Conservation (phyloP, 2,888 invertebrate species). For the Nomada hirtipes region DNA sequence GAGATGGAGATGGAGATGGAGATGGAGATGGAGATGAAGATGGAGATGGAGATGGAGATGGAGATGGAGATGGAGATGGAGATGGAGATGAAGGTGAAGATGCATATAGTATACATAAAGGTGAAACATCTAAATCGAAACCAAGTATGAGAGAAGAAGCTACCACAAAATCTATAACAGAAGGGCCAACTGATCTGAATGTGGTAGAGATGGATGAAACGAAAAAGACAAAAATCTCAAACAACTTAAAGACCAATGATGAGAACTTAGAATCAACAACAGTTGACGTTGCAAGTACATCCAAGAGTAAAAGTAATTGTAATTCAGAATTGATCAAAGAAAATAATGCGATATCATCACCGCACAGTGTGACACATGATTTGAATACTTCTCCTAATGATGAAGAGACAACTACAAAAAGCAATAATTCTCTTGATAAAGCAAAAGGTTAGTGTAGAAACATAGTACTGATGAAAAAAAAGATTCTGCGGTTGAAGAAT, state of each 20-base stretch:
- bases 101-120: constrained; percentile 32
- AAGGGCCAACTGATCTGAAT: background rate
- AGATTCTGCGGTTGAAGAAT: constrained; percentile 30
- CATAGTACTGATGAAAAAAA: constrained; percentile 25
- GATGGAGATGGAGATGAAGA: too few species aligned
- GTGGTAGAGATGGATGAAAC: background rate
- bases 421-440: constrained; percentile 11
- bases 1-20: too few species aligned
- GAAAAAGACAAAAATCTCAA: background rate
- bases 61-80: too few species aligned
- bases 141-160: background rate
- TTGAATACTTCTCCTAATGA: background rate
- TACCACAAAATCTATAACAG: background rate
- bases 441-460: constrained; percentile 53
- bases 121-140: background rate
- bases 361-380: background rate
- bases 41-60: too few species aligned
- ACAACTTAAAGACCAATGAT: constrained; percentile 8
- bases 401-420: background rate
- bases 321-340: background rate
- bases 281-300: background rate
- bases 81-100: constrained; percentile 9
- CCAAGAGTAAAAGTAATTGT: background rate
- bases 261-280: background rate
- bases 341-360: constrained; percentile 3